phyloP scores from a whole-genome alignment of 2,888 invertebrate species.

The Oxytorus armatus region DNA sequence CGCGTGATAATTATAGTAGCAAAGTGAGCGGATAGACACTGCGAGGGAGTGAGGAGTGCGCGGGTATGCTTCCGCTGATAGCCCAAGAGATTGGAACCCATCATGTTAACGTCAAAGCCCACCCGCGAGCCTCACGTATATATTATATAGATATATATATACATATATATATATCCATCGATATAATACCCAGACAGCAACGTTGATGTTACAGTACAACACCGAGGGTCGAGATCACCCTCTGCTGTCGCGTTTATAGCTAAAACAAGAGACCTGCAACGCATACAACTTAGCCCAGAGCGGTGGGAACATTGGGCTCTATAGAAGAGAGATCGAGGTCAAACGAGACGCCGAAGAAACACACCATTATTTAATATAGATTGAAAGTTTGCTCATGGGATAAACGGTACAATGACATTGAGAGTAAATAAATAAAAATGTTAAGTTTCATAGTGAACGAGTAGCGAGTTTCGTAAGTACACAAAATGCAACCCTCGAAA shows the following conservation, averaged over 20 bases:
- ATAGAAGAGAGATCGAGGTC: constrained; percentile 1
- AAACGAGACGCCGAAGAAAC: background rate
- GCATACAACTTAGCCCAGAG: constrained; percentile 6
- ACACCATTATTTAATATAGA: background rate
- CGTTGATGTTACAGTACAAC: background rate
- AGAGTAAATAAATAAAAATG: no score
- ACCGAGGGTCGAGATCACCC: constrained; percentile 15
- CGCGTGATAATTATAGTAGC: constrained; percentile 67
- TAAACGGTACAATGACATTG: background rate
- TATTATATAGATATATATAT: no score
- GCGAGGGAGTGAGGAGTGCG: constrained; percentile 5
- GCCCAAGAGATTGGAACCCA: constrained; percentile 38
- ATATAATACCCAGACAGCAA: background rate
- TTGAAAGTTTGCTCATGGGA: background rate
- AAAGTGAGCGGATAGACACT: constrained; percentile 59
- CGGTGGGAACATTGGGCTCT: background rate
- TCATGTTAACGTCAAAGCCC: constrained; percentile 35
- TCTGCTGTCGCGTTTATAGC: constrained; percentile 14
- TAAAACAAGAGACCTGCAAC: constrained; percentile 22
- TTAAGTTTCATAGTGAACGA: no score
- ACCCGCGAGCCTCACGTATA: constrained; percentile 11
- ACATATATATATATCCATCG: no score
- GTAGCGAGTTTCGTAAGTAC: no score
- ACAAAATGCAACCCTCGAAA: no score
- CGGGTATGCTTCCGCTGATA: constrained; percentile 44